Base-by-base conservation (phyloP, 2,888 invertebrate genomes). In the Hedychridium roseum region DNA sequence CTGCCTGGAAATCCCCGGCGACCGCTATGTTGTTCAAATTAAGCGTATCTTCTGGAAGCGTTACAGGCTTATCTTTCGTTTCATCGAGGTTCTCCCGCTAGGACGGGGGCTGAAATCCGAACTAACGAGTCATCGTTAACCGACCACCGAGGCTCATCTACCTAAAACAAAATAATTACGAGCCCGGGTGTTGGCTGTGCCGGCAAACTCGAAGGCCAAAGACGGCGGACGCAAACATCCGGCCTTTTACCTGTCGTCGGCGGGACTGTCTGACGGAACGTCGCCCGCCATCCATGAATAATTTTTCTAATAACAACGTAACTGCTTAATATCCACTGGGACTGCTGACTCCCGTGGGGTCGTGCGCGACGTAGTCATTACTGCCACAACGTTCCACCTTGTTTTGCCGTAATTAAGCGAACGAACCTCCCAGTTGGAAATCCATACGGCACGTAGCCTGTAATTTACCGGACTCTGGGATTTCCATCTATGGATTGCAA, bases 261-360 rank as follows among this genome's bases (percentile, higher is more conserved):
- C n/a, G 15, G 17, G 14, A 21, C 20, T 3, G 28, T 20, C 23
- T 6, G 26, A 11, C 17, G 31, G 28, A 4, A 14, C 28, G 7
- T 35, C 37, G 50, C 48, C 42, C 18, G 14, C 49, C 58, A 37
- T 54, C 46, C 61, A 50, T 59, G 53, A 60, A 67, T 60, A 68
- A 62, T 60, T 59, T n/a, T 58, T 54, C 60, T 68, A 69, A 72
- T 70, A 58, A 55, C 58, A 37, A 28, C 44, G 56, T 74, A 70
- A 74, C 74, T 68, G 52, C 70, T 72, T 70, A 71, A 73, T 74
- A 69, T 64, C 43, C 63, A 69, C 71, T 72, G 70, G 54, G 49
- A 30, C 21, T 42, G 17, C 27, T 57, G 50, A 30, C 34, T 21
- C 30, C 15, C 12, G 17, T 34, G 18, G 31, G 31, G 23, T 40